Conservation (phyloP, 2,113 vertebrate species). For the Mustela lutreola region DNA sequence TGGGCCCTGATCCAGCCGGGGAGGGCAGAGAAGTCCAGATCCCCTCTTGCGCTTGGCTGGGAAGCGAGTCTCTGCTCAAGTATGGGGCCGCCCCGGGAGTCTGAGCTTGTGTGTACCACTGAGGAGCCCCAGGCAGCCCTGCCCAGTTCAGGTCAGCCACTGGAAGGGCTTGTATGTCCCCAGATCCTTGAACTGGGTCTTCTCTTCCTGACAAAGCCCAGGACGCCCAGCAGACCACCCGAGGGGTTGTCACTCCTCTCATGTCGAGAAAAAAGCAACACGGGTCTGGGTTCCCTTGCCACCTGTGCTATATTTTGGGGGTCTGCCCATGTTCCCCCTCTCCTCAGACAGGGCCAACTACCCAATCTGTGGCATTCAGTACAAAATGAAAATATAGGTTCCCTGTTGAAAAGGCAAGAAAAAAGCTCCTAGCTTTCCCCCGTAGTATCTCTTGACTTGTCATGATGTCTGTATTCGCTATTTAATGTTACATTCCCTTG, state of each 20-base stretch:
- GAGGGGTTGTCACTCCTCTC: not conserved
- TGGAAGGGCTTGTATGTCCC: not conserved
- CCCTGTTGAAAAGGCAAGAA: not conserved
- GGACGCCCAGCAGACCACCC: not conserved
- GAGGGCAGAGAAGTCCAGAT: not conserved
- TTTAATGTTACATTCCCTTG: not conserved
- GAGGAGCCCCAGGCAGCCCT: not conserved
- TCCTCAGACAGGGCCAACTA: not conserved
- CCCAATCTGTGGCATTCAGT: not conserved
- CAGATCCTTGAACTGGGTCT: not conserved
- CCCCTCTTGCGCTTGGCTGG: not conserved
- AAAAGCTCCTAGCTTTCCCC: not conserved
- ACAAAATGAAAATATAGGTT: not conserved
- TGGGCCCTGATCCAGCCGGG: not conserved
- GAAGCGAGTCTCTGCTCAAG: not conserved
- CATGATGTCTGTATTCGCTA: not conserved
- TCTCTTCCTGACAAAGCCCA: not conserved
- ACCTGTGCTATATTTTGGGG: too few relatives aligned
- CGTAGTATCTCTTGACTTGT: too few relatives aligned
- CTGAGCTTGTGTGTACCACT: rapidly evolving
- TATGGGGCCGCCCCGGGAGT: not conserved
- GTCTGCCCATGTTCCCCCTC: too few relatives aligned
- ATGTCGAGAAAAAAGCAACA: not conserved
- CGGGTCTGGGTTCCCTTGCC: not conserved
- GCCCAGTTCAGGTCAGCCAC: not conserved